Evolutionary conservation across 2,113 vertebrate genomes (phyloP), one percentile per base, ranked within the genome.

Genomic region (Motacilla tschutschensis): DNA sequence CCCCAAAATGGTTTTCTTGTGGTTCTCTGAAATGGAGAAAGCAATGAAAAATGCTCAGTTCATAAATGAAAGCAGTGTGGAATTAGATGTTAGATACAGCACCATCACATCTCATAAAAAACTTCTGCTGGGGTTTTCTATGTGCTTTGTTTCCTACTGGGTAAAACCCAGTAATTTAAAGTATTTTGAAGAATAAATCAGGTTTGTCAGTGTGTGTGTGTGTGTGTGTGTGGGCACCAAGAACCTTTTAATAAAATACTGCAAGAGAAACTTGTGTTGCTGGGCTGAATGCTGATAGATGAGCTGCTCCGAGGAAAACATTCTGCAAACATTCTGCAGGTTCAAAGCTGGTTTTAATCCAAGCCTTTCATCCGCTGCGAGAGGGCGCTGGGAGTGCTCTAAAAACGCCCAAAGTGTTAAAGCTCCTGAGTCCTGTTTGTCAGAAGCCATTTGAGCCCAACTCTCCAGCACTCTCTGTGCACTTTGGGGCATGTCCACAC

Each of bases 401-500:
- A 4, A 8, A 51, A 70, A 4, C 8, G 18, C 83, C 66, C 0
- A 4, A 12, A 71, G 85, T 8, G 67, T 66, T 60, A 8, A 21
- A 26, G 2, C 43, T 70, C 31, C 86, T 51, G 59, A 43, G 71
- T 8, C 40, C 67, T 51, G 64, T 57, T 57, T 70, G 85, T 82
- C 71, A 67, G 79, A 22, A 82, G 79, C 1, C 4, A 71, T 85
- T 36, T 72, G 85, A 69, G 73, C 84, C 51, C 29, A 83, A 24
- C 86, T 67, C 48, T 10, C 31, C 2, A 1, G 41, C 35, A 5
- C 65, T 77, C n/a, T 9, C 7, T 6, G 63, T 48, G 93, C 59
- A 24, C 73, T 91, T 31, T 9, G 12, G 88, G 90, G 62, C 88
- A 67, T 20, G 80, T 38, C 90, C 79, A 8, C 62, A 41, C 86